Evolutionary conservation across 2,888 invertebrate genomes (phyloP).

Genomic region (Crocallis elinguaria): DNA sequence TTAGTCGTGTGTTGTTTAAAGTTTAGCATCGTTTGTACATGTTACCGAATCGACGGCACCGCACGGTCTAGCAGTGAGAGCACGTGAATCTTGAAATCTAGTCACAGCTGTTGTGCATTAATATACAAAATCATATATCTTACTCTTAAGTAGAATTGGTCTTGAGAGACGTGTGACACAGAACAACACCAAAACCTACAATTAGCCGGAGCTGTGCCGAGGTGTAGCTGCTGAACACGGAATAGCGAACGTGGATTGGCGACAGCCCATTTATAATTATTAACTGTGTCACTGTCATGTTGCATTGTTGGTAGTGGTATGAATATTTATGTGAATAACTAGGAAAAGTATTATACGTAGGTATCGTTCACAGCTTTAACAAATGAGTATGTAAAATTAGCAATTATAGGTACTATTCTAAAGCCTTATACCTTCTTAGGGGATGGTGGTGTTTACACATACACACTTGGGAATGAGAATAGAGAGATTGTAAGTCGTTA

Average conservation of each 20-base stretch:
- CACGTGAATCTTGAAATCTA: slow-evolving; percentile 69
- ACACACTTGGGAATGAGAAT: neutral
- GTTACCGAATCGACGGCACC: slow-evolving; percentile 32
- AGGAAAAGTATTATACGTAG: slow-evolving; percentile 41
- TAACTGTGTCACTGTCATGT: slow-evolving; percentile 23
- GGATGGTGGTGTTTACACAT: slow-evolving; percentile 25
- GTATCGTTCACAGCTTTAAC: slow-evolving; percentile 59
- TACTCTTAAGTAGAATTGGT: slow-evolving; percentile 25
- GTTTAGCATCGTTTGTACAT: slow-evolving; percentile 43
- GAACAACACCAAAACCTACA: too few species aligned
- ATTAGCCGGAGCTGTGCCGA: too few species aligned
- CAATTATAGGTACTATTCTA: slow-evolving; percentile 54
- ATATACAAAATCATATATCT: slow-evolving; percentile 38
- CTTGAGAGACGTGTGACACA: slow-evolving; percentile 5
- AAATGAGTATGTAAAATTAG: slow-evolving; percentile 51
- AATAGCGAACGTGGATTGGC: too few species aligned
- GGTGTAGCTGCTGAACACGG: too few species aligned
- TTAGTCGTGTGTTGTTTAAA: slow-evolving; percentile 53
- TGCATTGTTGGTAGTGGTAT: slow-evolving; percentile 45
- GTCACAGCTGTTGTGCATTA: slow-evolving; percentile 74
- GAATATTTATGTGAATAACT: slow-evolving; percentile 37
- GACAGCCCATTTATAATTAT: neutral
- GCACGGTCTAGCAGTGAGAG: slow-evolving; percentile 20
- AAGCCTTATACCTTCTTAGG: slow-evolving; percentile 49
- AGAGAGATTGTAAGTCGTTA: neutral